Base-by-base conservation (phyloP, 1,140 invertebrate species). In the Riptortus pedestris region DNA sequence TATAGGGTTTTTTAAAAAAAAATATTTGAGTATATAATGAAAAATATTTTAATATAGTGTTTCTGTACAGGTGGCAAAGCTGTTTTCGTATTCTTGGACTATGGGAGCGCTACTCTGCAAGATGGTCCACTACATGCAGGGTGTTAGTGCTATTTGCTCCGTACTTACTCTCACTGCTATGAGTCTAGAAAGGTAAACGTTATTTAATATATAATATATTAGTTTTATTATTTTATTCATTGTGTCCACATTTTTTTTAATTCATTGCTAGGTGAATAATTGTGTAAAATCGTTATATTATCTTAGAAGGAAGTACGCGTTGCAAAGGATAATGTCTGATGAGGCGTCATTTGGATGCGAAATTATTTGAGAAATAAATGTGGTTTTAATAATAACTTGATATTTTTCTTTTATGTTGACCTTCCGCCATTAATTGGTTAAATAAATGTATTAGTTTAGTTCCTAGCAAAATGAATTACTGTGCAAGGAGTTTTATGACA, bases 161-260 rank as follows among this genome's bases (percentile, higher is more conserved):
- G 86, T 89, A 14, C 76, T 87, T 12, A 90, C 86, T 0, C 75
- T 90, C 12, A 88, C 86, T 2, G 81, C 82, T n/a, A 88, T 90
- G 78, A 87, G 85, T 67, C 76, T 88, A 27, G 87, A 88, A 74
- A 83, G 87, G 86, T 87, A 76, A 75, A 74, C 38, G 1, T 48
- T 24, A 29, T 52, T 5, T 57, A 27, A n/a, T 12, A 55, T 24
- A 11, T 26, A 9, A 26, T 58, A 24, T n/a, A n/a, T n/a, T n/a
- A n/a, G n/a, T n/a, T n/a, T 52, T 52, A 11, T 12, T 52, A 12
- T 14, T 52, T 52, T 52, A 12, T 11, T 52, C 11, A 52, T 52
- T 12, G 11, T 52, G 38, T 11, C 9, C n/a, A 43, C 38, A 11
- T 11, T n/a, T n/a, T n/a, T n/a, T 9, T 11, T 43, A 43, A 11